Percentiles rank a stretch among this genome's conserved stretches.
Evolutionary conservation across 2,113 vertebrate species (phyloP).

Genomic region (Turnix velox): DNA sequence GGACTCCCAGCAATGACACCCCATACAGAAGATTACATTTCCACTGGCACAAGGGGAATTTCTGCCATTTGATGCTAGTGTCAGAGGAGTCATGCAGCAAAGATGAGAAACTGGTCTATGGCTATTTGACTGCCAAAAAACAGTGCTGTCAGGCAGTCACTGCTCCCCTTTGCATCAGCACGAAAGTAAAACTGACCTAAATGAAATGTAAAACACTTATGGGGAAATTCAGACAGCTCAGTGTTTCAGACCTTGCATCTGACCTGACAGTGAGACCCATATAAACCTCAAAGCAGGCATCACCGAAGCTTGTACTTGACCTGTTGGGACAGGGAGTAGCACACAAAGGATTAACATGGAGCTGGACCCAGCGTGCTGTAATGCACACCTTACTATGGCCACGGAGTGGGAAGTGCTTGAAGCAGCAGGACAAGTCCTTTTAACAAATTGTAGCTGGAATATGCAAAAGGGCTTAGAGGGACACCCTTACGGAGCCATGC

Average conservation of each 20-base stretch:
- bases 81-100: not conserved
- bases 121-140: not conserved
- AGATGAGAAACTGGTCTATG: not conserved
- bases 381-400: not conserved
- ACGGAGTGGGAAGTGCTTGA: not conserved
- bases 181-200: not conserved
- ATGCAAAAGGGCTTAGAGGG: not conserved
- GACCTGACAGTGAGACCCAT: not conserved
- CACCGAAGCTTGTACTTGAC: not conserved
- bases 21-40: not conserved
- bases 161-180: not conserved
- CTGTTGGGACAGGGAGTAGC: not conserved
- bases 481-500: fast-evolving
- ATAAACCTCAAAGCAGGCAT: not conserved
- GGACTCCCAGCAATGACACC: not conserved
- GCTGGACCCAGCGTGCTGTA: not conserved
- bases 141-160: not conserved
- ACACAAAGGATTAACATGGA: not conserved
- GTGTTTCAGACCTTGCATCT: not conserved
- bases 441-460: not conserved
- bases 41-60: not conserved
- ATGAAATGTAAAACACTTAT: not conserved
- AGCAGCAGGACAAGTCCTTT: not conserved
- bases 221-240: not conserved
- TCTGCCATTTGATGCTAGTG: not conserved